Conservation (phyloP, 2,888 invertebrate species). For the Eledona agricola region DNA sequence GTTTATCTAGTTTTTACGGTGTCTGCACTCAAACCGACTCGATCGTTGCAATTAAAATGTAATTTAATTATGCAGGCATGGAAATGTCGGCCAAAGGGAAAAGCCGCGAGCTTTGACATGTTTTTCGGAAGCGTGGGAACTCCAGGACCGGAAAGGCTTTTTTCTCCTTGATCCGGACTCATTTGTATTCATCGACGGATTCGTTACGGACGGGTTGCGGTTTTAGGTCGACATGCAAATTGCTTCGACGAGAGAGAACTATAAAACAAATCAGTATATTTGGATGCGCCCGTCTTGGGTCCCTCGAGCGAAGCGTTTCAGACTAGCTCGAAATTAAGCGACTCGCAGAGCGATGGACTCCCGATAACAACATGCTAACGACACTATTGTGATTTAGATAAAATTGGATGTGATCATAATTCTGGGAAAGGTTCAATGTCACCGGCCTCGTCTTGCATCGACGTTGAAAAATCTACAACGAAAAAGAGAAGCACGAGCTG, state of each 20-base stretch:
- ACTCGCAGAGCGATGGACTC: too few species aligned
- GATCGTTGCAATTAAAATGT: constrained; percentile 26
- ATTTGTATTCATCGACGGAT: constrained; percentile 18
- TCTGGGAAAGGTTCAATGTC: too few species aligned
- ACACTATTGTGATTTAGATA: too few species aligned
- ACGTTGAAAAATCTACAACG: too few species aligned
- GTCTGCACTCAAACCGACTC: constrained; percentile 17
- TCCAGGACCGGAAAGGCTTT: constrained; percentile 34
- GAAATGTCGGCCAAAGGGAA: constrained; percentile 13
- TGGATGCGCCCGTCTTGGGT: too few species aligned
- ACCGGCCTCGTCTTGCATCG: too few species aligned
- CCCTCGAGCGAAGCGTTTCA: too few species aligned
- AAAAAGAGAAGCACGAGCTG: too few species aligned
- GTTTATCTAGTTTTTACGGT: constrained; percentile 30
- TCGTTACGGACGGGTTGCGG: constrained; percentile 24
- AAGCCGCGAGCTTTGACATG: constrained; percentile 16
- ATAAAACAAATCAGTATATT: not conserved
- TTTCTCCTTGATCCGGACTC: constrained; percentile 25
- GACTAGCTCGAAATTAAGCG: too few species aligned
- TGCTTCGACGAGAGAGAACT: constrained; percentile 4
- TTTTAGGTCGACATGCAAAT: constrained; percentile 25
- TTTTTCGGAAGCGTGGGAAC: constrained; percentile 31
- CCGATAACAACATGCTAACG: too few species aligned
- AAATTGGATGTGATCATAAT: too few species aligned
- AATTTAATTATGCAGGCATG: constrained; percentile 33